Base-by-base conservation (phyloP, 2,113 vertebrate genomes). In the Charadrius vociferus region DNA sequence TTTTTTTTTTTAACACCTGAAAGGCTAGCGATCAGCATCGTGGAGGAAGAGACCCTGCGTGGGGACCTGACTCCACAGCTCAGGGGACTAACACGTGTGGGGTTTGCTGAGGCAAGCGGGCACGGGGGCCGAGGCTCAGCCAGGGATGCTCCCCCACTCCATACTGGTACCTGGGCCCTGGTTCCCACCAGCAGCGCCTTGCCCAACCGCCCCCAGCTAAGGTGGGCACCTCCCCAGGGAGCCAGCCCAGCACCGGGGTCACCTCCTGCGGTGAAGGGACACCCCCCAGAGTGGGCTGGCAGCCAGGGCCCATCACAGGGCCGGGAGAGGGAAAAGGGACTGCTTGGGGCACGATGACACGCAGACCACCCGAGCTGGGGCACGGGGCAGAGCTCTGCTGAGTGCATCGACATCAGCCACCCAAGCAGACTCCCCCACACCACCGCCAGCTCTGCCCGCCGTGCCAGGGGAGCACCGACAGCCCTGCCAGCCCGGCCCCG, bases 41-140 rank as follows among this genome's bases (percentile, higher is more conserved):
- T 6, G 32, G 20, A 74, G 47, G n/a, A 82, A 50, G 34, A 70
- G 61, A 80, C 37, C 37, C 26, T 26, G 70, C 0, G 0, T 20
- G 27, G 37, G 34, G 20, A 74, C 49, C 26, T 37, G 32, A 9
- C 9, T 4, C 8, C 50, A 5, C 20, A 67, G 56, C 70, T 58
- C 62, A 77, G n/a, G 26, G 36, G 27, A 78, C 36, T 67, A 6
- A 0, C 5, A 4, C 2, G 1, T 4, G 27, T 8, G 47, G 47
- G 39, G 26, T 86, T 36, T 23, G 36, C 61, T 19, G 45, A 21
- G n/a, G 0, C 0, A 5, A 18, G 36, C 34, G 43, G 2, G 1
- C 30, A 66, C 0, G 0, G 37, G 19, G 10, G 18, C 29, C 3
- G 3, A 67, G 32, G n/a, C 52, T 88, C 55, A 66, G 72, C 34